phyloP scores from a whole-genome alignment of 2,797 vertebrate species.

The Babyrousa celebensis region DNA sequence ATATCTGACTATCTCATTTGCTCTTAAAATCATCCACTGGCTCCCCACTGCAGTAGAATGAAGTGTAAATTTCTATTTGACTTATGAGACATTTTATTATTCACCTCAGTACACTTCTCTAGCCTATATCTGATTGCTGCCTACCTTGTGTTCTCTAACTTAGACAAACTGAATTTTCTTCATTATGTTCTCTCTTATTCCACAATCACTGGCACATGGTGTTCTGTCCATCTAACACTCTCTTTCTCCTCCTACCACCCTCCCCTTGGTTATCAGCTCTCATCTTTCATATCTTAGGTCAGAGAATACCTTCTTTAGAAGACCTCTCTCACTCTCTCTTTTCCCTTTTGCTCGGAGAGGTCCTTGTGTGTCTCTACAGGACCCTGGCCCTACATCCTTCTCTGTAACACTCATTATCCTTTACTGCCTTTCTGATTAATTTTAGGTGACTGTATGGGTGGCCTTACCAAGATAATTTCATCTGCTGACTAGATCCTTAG shows the following conservation, averaged over 20 bases:
- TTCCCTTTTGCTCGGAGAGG: background rate
- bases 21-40: constrained; percentile 5
- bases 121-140: background rate
- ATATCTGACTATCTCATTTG: background rate
- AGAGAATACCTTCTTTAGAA: background rate
- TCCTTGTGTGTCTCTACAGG: background rate
- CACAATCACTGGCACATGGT: background rate
- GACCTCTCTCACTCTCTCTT: background rate
- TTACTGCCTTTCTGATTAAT: background rate
- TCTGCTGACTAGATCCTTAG: background rate
- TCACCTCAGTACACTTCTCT: background rate
- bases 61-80: background rate
- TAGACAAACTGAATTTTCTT: background rate
- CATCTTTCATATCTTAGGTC: background rate
- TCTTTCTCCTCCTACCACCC: background rate
- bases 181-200: background rate
- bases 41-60: background rate
- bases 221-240: background rate
- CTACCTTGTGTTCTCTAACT: background rate
- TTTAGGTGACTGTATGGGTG: background rate
- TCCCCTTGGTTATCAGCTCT: background rate
- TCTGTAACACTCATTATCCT: background rate
- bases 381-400: background rate
- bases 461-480: background rate
- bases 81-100: background rate